Percentiles rank a stretch among this genome's conserved stretches.
Evolutionary conservation across 2,113 vertebrate species (phyloP).

Genomic region (Cichladusa arquata): DNA sequence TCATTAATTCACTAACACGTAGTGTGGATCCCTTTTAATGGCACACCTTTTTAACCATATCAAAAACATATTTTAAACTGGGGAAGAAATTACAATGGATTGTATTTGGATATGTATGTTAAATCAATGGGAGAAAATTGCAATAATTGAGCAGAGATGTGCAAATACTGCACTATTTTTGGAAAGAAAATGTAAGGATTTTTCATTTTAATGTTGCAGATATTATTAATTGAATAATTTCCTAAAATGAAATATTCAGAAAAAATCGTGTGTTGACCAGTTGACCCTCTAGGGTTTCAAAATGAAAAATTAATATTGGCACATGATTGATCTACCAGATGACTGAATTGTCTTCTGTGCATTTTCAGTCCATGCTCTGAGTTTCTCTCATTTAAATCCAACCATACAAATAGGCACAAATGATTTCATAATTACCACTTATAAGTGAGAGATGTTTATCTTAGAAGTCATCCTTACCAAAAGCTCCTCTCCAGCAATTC

Average conservation of each 20-base stretch:
- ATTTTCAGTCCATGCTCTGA: neutral
- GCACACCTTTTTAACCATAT: neutral
- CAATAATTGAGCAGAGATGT: neutral
- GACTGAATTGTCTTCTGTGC: neutral
- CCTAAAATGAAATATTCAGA: neutral
- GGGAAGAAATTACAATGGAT: neutral
- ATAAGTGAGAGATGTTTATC: neutral
- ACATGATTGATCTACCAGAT: neutral
- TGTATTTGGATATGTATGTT: neutral
- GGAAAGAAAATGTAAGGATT: neutral
- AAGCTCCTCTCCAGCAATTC: constrained; percentile 87
- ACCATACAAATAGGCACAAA: neutral
- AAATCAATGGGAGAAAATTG: neutral
- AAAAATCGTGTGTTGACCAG: neutral
- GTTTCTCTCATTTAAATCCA: neutral
- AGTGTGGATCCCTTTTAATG: neutral
- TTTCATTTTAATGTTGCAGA: neutral
- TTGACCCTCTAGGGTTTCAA: neutral
- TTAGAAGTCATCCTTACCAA: constrained; percentile 84
- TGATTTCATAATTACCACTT: neutral
- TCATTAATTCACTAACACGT: neutral
- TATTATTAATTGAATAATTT: neutral
- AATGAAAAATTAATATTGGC: neutral
- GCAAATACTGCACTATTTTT: neutral
- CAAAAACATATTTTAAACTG: neutral